phyloP scores from a whole-genome alignment of 1,140 invertebrate genomes.

The Oreohelix idahoensis region DNA sequence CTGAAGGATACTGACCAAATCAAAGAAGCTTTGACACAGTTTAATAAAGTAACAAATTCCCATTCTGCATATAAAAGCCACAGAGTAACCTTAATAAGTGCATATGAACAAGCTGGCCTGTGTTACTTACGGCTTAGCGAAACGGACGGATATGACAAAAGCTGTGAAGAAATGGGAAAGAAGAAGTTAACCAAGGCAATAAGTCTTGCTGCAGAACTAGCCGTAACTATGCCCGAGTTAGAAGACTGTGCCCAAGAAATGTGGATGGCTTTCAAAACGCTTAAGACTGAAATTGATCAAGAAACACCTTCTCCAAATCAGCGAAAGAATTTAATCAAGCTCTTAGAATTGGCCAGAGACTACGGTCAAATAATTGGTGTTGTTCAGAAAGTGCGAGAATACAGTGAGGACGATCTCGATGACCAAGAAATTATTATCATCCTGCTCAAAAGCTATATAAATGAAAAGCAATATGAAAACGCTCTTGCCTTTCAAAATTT shows the following conservation, averaged over 20 bases:
- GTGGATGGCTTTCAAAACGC: background rate
- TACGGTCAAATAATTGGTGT: background rate
- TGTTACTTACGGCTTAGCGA: background rate
- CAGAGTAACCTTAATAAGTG: background rate
- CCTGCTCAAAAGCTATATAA: background rate
- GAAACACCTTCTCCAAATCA: background rate
- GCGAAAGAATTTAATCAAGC: background rate
- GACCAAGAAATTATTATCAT: background rate
- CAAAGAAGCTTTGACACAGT: background rate
- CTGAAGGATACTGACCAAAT: background rate
- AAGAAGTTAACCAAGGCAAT: background rate
- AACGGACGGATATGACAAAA: background rate
- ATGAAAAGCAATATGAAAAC: background rate
- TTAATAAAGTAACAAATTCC: background rate
- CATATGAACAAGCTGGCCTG: constrained; percentile 1
- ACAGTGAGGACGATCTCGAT: background rate
- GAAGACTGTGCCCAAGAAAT: background rate
- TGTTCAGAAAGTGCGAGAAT: background rate
- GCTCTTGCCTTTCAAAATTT: background rate
- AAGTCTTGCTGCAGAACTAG: constrained; percentile 6
- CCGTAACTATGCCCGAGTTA: background rate
- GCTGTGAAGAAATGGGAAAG: background rate
- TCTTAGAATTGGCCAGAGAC: background rate
- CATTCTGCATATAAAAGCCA: background rate
- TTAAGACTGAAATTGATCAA: background rate